These are phyloP conservation scores for Psix sp. DNA, from an alignment of 1,140 invertebrate species.

Conservation along the genomic window DNA sequence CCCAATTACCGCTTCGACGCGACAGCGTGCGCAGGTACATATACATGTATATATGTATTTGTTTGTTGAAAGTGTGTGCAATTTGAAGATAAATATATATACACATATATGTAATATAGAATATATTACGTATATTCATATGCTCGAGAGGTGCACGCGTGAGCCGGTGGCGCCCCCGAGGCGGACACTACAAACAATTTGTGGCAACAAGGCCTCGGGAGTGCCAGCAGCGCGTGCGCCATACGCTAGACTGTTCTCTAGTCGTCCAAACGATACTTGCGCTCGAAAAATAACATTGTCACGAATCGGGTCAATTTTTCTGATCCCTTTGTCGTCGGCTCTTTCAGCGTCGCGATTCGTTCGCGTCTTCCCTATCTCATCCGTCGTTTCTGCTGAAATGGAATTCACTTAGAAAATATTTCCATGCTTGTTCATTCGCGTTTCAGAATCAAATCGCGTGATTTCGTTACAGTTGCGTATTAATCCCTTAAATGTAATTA, in stretches of 20 bases:
- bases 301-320: slow-evolving; percentile 41
- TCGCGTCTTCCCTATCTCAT: slow-evolving; percentile 20
- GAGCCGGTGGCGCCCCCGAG: slow-evolving; percentile 1
- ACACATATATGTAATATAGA: slow-evolving; percentile 57
- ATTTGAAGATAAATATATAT: slow-evolving; percentile 55
- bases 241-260: slow-evolving; percentile 24
- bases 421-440: slow-evolving; percentile 28
- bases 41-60: slow-evolving; percentile 61
- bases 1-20: slow-evolving; percentile 33
- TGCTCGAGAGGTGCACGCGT: slow-evolving; percentile 8
- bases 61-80: slow-evolving; percentile 42
- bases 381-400: slow-evolving; percentile 16
- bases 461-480: slow-evolving; percentile 49
- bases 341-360: neutral
- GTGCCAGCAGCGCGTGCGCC: slow-evolving; percentile 7
- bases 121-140: slow-evolving; percentile 65
- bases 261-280: slow-evolving; percentile 39
- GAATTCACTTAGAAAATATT: slow-evolving; percentile 52
- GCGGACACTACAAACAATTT: slow-evolving; percentile 19
- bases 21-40: slow-evolving; percentile 51
- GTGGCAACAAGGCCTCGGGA: slow-evolving; percentile 1
- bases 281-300: slow-evolving; percentile 67
- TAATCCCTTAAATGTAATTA: slow-evolving; percentile 45
- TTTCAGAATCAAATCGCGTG: slow-evolving; percentile 45
- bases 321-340: neutral